Evolutionary conservation across 2,888 invertebrate genomes (phyloP).

Genomic region (Tiliacea aurago): DNA sequence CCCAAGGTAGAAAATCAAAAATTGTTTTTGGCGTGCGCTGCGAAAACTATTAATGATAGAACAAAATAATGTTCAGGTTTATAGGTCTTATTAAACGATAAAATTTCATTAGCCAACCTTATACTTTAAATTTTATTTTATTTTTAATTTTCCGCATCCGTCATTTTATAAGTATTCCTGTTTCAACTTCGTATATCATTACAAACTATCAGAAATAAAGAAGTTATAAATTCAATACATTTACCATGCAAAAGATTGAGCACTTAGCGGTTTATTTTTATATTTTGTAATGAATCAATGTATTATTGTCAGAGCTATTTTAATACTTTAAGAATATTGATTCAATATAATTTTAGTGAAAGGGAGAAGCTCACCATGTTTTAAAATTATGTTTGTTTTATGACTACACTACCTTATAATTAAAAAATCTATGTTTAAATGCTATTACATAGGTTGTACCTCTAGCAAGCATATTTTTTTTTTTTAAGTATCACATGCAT

Average conservation of each 20-base stretch:
- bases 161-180: slow-evolving; percentile 4
- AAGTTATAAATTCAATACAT: slow-evolving; percentile 5
- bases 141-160: slow-evolving; percentile 13
- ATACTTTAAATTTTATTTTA: too few relatives aligned
- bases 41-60: too few relatives aligned
- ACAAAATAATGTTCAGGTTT: too few relatives aligned
- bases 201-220: slow-evolving; percentile 37
- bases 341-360: not conserved
- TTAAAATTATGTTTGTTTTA: too few relatives aligned
- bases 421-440: not conserved
- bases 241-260: not conserved
- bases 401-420: too few relatives aligned
- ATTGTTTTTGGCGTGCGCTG: too few relatives aligned
- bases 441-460: not conserved
- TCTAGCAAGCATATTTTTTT: not conserved
- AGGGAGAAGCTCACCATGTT: not conserved
- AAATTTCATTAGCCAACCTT: too few relatives aligned
- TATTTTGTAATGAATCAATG: not conserved
- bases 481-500: not conserved
- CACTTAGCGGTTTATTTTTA: slow-evolving; percentile 6
- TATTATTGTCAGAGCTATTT: slow-evolving; percentile 2
- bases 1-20: too few relatives aligned
- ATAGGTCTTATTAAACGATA: too few relatives aligned
- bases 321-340: not conserved
- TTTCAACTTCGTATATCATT: slow-evolving; percentile 13